These are phyloP conservation scores for Hydrocynus forskahlii DNA, from an alignment of 2,797 vertebrate genomes.

Conservation along the genomic window DNA sequence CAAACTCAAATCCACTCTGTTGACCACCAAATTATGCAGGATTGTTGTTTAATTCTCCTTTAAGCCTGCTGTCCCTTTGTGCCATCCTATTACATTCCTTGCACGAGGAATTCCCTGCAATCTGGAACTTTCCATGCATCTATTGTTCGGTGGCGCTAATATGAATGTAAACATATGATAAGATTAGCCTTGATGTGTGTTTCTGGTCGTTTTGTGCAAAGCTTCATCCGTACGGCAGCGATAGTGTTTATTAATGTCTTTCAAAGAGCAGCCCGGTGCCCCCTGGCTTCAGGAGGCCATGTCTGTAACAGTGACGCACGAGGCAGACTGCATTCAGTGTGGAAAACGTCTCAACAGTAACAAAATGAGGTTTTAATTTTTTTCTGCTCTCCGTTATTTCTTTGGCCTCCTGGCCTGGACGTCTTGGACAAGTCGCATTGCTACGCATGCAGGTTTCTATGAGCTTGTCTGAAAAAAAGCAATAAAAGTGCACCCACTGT, in stretches of 20 bases:
- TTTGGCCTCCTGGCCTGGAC: conserved; percentile 34
- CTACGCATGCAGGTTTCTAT: conserved; percentile 77
- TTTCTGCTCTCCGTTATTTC: conserved; percentile 43
- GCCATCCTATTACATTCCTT: conserved; percentile 12
- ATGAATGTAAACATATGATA: conserved; percentile 56
- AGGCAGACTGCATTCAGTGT: conserved; percentile 45
- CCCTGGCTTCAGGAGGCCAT: conserved; percentile 26
- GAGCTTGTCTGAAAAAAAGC: conserved; percentile 71
- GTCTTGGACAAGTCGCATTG: conserved; percentile 67
- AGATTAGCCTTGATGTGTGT: conserved; percentile 36
- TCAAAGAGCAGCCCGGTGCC: conserved; percentile 17
- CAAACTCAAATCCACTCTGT: too few relatives aligned
- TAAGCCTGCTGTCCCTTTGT: not conserved
- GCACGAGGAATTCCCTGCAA: conserved; percentile 17
- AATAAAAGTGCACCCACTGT: conserved; percentile 63
- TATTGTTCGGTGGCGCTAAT: conserved; percentile 44
- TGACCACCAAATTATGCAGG: not conserved
- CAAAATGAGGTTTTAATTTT: conserved; percentile 57
- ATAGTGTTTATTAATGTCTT: conserved; percentile 15
- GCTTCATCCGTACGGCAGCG: conserved; percentile 37
- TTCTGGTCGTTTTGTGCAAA: conserved; percentile 48
- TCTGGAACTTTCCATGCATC: conserved; percentile 2
- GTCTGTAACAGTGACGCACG: conserved; percentile 32
- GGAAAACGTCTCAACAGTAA: conserved; percentile 43
- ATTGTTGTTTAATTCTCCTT: not conserved